These are phyloP conservation scores for Pseudochaenichthys georgianus DNA, from an alignment of 2,797 vertebrate species.

Conservation along the genomic window DNA sequence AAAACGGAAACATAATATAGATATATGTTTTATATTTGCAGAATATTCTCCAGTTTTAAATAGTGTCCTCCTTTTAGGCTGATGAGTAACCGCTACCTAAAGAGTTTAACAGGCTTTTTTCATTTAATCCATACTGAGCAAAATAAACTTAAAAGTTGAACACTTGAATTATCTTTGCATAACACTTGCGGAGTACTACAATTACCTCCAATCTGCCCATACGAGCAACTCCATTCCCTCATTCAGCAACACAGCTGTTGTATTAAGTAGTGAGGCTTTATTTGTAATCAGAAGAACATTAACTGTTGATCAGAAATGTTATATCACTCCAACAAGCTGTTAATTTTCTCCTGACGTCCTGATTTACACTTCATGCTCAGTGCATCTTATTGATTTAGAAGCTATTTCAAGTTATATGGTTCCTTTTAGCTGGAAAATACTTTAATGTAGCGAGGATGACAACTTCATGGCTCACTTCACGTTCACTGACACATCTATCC, in stretches of 20 bases:
- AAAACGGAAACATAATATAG: neutral
- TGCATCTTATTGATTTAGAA: constrained; percentile 41
- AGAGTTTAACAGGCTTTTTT: neutral
- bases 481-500: constrained; percentile 40
- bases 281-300: constrained; percentile 40
- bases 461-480: constrained; percentile 52
- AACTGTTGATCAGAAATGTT: constrained; percentile 53
- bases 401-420: constrained; percentile 51
- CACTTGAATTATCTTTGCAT: neutral
- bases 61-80: neutral
- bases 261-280: constrained; percentile 21
- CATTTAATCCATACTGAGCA: neutral
- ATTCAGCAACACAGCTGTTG: constrained; percentile 32
- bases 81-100: neutral
- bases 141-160: neutral
- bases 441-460: constrained; percentile 45
- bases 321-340: constrained; percentile 52
- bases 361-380: constrained; percentile 51
- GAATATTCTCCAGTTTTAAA: neutral
- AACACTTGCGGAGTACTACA: constrained; percentile 11
- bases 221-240: constrained; percentile 6
- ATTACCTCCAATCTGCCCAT: constrained; percentile 18
- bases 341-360: constrained; percentile 38
- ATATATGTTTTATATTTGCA: neutral
- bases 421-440: constrained; percentile 54